Evolutionary conservation across 1,140 invertebrate genomes (phyloP).

Genomic region (Drosophila parvula): DNA sequence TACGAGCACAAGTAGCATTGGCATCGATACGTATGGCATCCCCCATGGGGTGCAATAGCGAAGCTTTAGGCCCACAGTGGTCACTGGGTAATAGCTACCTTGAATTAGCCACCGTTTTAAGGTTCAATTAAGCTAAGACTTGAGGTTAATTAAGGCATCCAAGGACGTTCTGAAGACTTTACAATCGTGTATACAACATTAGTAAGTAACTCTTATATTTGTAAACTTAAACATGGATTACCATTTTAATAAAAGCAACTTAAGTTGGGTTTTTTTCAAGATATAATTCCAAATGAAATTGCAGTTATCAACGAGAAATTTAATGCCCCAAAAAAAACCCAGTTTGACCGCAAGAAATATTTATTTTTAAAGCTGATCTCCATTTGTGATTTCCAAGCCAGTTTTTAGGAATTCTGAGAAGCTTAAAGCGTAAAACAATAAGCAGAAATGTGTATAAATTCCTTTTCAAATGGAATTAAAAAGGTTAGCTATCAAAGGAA

Average conservation of each 20-base stretch:
- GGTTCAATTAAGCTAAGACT: slow-evolving; percentile 7
- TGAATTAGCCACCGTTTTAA: background rate
- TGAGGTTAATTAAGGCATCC: background rate
- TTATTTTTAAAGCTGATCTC: background rate
- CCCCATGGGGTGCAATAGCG: slow-evolving; percentile 9
- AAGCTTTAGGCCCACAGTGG: slow-evolving; percentile 24
- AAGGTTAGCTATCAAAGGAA: too few relatives aligned
- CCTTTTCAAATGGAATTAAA: background rate
- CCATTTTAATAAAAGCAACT: too few relatives aligned
- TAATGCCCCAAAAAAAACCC: background rate
- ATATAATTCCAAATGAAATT: background rate
- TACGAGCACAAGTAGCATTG: slow-evolving; percentile 31
- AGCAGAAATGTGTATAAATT: background rate
- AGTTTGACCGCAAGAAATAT: background rate
- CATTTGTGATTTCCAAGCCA: background rate
- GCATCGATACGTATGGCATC: slow-evolving; percentile 33
- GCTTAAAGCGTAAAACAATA: background rate
- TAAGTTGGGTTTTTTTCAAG: background rate
- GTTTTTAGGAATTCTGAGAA: background rate
- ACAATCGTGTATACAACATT: too few relatives aligned
- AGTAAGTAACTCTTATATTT: background rate
- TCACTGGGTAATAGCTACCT: slow-evolving; percentile 8
- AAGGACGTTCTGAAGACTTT: background rate
- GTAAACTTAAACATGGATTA: background rate
- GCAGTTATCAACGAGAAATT: too few relatives aligned